A percentile compares a stretch with the other conserved stretches of the same genome.
These are phyloP conservation scores for Pitangus sulphuratus DNA, from an alignment of 2,797 vertebrate species.

Conservation along the genomic window DNA sequence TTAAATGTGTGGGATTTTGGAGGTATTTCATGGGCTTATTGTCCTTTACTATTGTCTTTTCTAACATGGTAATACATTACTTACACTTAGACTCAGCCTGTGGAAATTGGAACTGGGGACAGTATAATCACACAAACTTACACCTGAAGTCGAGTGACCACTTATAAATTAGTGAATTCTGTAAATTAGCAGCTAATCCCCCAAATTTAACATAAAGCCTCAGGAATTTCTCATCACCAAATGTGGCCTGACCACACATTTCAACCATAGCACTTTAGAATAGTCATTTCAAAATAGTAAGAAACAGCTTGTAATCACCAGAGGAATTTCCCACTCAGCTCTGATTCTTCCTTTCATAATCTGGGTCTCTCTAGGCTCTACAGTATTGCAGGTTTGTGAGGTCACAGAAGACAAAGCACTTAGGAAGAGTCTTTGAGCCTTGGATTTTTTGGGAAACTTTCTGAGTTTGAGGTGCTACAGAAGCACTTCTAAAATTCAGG, in stretches of 20 bases:
- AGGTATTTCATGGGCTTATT: slow-evolving; percentile 77
- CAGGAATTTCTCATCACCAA: background rate
- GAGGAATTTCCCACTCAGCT: background rate
- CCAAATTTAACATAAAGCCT: background rate
- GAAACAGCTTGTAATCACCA: background rate
- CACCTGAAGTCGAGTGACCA: background rate
- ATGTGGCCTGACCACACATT: background rate
- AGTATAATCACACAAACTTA: background rate
- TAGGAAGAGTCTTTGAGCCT: background rate
- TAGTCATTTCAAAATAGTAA: background rate
- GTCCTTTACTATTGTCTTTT: background rate
- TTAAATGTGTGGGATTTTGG: slow-evolving; percentile 97
- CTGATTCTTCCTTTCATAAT: background rate
- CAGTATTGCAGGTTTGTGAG: background rate
- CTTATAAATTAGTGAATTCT: background rate
- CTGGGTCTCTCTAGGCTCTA: background rate
- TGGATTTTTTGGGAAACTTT: background rate
- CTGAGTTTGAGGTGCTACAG: background rate
- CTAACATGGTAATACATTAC: background rate
- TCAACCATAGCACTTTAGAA: background rate
- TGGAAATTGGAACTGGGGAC: background rate
- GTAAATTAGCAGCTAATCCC: background rate
- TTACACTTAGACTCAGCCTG: background rate
- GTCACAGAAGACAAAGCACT: background rate
- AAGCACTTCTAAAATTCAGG: background rate